Evolutionary conservation across 2,113 vertebrate species (phyloP).

Genomic region (Bombycilla garrulus): DNA sequence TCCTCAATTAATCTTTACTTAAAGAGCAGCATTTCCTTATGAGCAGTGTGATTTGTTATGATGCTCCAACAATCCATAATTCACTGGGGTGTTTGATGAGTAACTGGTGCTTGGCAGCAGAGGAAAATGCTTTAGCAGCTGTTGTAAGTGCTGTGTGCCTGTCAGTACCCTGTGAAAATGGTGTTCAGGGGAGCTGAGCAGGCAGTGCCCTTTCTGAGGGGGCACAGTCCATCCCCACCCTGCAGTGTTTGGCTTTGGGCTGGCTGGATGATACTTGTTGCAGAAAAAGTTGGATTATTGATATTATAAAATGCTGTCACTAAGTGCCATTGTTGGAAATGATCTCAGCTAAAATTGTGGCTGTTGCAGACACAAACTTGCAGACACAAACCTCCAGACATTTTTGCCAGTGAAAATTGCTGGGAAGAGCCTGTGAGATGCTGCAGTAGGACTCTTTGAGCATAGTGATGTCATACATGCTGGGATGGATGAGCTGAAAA

Average conservation of each 20-base stretch:
- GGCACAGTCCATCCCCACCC: neutral
- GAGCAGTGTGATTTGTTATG: neutral
- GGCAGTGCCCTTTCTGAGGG: neutral
- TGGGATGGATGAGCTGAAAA: neutral
- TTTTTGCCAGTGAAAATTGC: neutral
- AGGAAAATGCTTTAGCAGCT: neutral
- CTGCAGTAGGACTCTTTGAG: neutral
- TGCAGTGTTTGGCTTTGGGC: neutral
- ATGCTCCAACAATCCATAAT: neutral
- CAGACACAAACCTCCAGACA: neutral
- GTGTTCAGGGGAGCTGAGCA: neutral
- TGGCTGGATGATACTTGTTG: neutral
- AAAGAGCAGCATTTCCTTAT: neutral
- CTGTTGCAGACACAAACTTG: neutral
- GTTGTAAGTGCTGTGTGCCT: neutral
- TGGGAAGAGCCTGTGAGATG: neutral
- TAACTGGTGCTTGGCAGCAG: neutral
- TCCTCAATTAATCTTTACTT: neutral
- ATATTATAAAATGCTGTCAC: rapidly evolving
- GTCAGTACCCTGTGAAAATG: neutral
- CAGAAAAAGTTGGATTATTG: neutral
- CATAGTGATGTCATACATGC: neutral
- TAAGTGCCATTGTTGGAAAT: neutral
- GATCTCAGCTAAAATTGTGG: neutral
- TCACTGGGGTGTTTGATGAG: neutral